Percentiles rank a stretch among this genome's conserved stretches.
Evolutionary conservation across 2,113 vertebrate genomes (phyloP).

Genomic region (Eptesicus fuscus): DNA sequence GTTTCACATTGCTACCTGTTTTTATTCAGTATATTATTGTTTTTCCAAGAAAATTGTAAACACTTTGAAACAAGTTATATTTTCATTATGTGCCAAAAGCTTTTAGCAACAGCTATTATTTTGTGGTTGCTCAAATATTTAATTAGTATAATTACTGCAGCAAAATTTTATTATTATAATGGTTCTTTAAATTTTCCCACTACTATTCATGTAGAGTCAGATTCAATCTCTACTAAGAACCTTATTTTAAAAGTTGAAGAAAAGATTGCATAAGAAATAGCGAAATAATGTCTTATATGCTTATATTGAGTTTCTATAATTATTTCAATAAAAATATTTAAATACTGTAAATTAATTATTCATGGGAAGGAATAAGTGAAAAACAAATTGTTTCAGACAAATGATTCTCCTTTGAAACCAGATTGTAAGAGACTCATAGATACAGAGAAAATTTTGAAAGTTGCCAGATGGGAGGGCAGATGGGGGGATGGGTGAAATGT

Average conservation of each 20-base stretch:
- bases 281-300: neutral
- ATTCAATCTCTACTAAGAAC: neutral
- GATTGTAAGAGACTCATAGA: neutral
- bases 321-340: slow-evolving; percentile 4
- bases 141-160: neutral
- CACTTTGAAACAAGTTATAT: neutral
- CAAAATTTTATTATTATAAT: neutral
- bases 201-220: neutral
- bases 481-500: neutral
- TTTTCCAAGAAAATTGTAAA: neutral
- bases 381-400: neutral
- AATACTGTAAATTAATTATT: neutral
- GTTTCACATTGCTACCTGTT: neutral
- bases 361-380: neutral
- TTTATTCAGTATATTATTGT: neutral
- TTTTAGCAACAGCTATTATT: neutral
- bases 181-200: neutral
- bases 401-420: neutral
- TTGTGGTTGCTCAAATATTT: neutral
- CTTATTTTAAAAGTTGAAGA: neutral
- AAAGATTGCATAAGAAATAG: neutral
- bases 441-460: neutral
- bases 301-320: neutral
- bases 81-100: neutral
- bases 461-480: neutral